Evolutionary conservation across 2,113 vertebrate genomes (phyloP), one percentile per base, ranked within the genome.

Genomic region (Hyperopisus bebe): DNA sequence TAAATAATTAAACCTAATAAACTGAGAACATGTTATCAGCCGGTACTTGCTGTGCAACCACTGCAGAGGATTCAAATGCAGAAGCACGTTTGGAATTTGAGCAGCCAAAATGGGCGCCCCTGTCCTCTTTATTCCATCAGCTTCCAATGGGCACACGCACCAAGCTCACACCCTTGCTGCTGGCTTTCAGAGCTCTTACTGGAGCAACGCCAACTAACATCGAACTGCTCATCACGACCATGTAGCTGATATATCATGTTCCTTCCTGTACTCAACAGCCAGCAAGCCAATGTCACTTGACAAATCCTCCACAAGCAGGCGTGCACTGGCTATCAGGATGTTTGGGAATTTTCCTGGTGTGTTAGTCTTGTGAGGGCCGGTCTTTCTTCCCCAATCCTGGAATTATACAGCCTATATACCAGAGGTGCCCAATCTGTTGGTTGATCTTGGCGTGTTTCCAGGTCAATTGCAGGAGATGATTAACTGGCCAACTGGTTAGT

Each of bases 1-100:
- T 44, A 44, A 84, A 44, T 84, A 84, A 84, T 46, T 84, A 21
- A 84, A 47, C 82, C 42, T n/a, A 47, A 84, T 84, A 84, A n/a
- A 84, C 3, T 47, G 44, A 44, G 82, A 47, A 24, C 46, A 46
- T 5, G 35, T 44, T 46, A 46, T 24, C 80, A 44, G 9, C 27
- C 3, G n/a, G 62, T 27, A 31, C 27, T 27, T 70, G 62, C 62
- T 31, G 62, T 31, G 27, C 9, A 19, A 27, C 62, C 62, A 27
- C 80, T 44, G 77, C 77, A 82, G 77, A 44, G 77, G 42, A 82
- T 82, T 27, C 24, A 9, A 27, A 66, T 11, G 58, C 58, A 66
- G 58, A 66, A 27, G 58, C n/a, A 66, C 58, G 24, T 66, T 13
- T 70, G n/a, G 9, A 13, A 70, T 31, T 70, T 70, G 10, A 31